phyloP scores from a whole-genome alignment of 2,113 vertebrate species.

The Oceanites oceanicus region DNA sequence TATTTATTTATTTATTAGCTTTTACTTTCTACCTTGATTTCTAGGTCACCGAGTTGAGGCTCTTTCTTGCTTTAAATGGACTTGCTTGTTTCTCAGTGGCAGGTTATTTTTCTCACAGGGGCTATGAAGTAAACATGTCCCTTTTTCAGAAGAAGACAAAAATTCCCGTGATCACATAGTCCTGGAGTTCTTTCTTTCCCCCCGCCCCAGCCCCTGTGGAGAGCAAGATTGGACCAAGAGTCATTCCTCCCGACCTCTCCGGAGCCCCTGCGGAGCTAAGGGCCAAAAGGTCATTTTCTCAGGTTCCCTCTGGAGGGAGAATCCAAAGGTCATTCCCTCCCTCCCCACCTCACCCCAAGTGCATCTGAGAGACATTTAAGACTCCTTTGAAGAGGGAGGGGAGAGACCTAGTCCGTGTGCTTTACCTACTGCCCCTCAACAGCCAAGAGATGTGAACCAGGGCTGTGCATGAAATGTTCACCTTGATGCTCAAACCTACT shows the following conservation, averaged over 20 bases:
- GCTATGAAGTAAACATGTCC: slow-evolving; percentile 5
- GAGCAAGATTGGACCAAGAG: slow-evolving; percentile 35
- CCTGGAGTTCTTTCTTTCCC: not conserved
- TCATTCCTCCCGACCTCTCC: slow-evolving; percentile 63
- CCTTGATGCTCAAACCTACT: not conserved
- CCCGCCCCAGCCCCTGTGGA: not conserved
- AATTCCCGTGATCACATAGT: slow-evolving; percentile 5
- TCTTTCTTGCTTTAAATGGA: slow-evolving; percentile 6
- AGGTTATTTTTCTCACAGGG: not conserved
- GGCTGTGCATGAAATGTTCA: not conserved
- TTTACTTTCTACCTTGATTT: slow-evolving; percentile 57
- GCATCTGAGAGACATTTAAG: slow-evolving; percentile 21
- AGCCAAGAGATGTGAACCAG: not conserved
- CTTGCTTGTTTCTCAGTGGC: slow-evolving; percentile 15
- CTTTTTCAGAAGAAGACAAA: slow-evolving; percentile 35
- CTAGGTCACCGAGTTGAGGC: slow-evolving; percentile 35
- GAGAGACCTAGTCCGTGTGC: not conserved
- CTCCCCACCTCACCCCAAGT: slow-evolving; percentile 4
- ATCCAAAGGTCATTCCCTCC: slow-evolving; percentile 62
- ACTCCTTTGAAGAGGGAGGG: not conserved
- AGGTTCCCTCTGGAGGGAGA: slow-evolving; percentile 55
- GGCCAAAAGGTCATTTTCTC: slow-evolving; percentile 73
- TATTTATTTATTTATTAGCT: slow-evolving; percentile 62
- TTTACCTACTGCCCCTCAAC: not conserved
- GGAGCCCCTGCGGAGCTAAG: slow-evolving; percentile 46